phyloP scores from a whole-genome alignment of 2,888 invertebrate genomes.

The Heliconius hortense region DNA sequence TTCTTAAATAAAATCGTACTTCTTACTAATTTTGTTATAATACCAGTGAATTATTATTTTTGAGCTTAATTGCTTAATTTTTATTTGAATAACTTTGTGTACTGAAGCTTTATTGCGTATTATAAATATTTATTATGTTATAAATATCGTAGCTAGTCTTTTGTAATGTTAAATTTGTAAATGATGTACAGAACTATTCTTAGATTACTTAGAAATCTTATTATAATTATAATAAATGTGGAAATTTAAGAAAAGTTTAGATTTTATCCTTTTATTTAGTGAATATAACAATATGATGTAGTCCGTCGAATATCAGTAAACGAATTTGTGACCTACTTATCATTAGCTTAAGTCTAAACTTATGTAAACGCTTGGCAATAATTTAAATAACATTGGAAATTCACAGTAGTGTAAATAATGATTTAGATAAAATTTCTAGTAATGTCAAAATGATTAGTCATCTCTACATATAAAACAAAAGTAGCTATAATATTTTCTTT shows the following conservation, averaged over 20 bases:
- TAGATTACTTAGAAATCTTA: conserved; percentile 36
- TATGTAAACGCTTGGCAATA: conserved; percentile 78
- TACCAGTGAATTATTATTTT: conserved; percentile 35
- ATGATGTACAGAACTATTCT: conserved; percentile 58
- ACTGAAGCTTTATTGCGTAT: conserved; percentile 47
- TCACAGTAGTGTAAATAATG: conserved; percentile 50
- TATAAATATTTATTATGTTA: conserved; percentile 52
- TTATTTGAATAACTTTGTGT: conserved; percentile 26
- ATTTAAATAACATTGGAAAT: conserved; percentile 59
- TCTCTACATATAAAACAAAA: conserved; percentile 17
- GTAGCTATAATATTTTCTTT: conserved; percentile 19
- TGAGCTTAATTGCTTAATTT: conserved; percentile 43
- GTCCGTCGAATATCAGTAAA: conserved; percentile 77
- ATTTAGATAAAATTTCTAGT: conserved; percentile 34
- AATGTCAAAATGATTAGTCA: conserved; percentile 27
- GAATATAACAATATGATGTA: conserved; percentile 66
- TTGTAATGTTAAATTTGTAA: conserved; percentile 55
- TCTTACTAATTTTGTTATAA: conserved; percentile 33
- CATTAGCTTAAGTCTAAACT: conserved; percentile 70
- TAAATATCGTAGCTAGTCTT: conserved; percentile 70
- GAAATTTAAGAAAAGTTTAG: conserved; percentile 47
- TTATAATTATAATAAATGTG: conserved; percentile 57
- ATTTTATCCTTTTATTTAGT: conserved; percentile 67
- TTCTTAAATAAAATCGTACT: conserved; percentile 30
- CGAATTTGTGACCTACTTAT: conserved; percentile 76